Evolutionary conservation across 2,797 vertebrate genomes (phyloP), one percentile per base, ranked within the genome.

Genomic region (Brotula barbata): DNA sequence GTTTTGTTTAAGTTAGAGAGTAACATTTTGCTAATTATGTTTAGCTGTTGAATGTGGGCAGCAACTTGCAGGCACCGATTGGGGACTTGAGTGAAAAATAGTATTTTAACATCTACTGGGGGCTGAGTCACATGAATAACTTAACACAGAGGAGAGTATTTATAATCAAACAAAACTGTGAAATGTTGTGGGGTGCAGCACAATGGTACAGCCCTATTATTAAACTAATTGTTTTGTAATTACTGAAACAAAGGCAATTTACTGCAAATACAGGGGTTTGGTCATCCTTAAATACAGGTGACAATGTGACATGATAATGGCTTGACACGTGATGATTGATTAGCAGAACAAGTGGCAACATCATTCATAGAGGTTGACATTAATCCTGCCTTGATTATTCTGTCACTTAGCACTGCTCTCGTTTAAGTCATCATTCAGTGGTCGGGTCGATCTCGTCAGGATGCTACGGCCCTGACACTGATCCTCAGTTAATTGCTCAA

Each of bases 21-120:
- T 81, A 77, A 80, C 65, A 78, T 68, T 72, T 49, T 39, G 21
- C 55, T 78, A 56, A 77, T 81, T 71, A 75, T 76, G 44, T 33
- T 49, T 39, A 53, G 59, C 41, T 5, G 50, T 62, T 73, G 64
- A 75, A 60, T 71, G 54, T 58, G 54, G 19, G 44, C 48, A 56
- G 50, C 12, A 55, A 78, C 25, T 70, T 62, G 36, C 59, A 65
- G 51, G 69, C 64, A 74, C 49, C 60, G 81, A 71, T 48, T 15
- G 47, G 49, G 22, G 14, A 49, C 9, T 37, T 11, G 16, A 37
- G 25, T 28, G 19, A 47, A 50, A 71, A 62, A 36, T 40, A 42
- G 65, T 72, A 68, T 58, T 16, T 51, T 64, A 58, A 43, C 47
- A 70, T 51, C 45, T 58, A 43, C 47, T 53, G 1, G 19, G 21